phyloP scores from a whole-genome alignment of 2,113 vertebrate species.

The Rhodinocichla rosea region DNA sequence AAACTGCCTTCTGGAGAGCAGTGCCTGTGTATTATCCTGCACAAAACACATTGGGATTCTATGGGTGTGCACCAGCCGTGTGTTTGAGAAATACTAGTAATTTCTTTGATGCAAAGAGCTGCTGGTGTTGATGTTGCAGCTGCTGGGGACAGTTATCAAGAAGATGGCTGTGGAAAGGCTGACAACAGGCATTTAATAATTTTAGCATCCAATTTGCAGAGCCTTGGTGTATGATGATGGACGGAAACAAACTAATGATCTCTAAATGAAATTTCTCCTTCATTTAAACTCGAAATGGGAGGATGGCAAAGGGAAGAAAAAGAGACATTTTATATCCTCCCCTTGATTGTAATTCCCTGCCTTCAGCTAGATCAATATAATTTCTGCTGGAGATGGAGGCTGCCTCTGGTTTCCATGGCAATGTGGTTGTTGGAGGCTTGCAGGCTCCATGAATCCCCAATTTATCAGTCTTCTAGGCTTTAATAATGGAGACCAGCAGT shows the following conservation, averaged over 20 bases:
- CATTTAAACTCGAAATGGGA: conserved; percentile 13
- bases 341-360: conserved; percentile 45
- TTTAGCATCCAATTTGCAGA: conserved; percentile 16
- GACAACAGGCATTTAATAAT: conserved; percentile 30
- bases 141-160: neutral
- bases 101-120: neutral
- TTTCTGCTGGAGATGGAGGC: conserved; percentile 59
- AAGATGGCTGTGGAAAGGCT: conserved; percentile 7
- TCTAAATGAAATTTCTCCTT: conserved; percentile 48
- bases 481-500: conserved; percentile 69
- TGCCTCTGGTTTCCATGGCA: conserved; percentile 76
- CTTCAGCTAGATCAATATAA: conserved; percentile 67
- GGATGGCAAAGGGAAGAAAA: neutral
- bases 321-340: conserved; percentile 37
- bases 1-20: neutral
- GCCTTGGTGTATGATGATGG: neutral
- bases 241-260: conserved; percentile 27
- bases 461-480: conserved; percentile 73
- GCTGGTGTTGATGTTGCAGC: neutral
- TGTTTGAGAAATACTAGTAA: neutral
- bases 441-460: conserved; percentile 69
- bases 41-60: neutral
- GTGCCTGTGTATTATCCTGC: neutral
- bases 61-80: neutral
- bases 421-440: conserved; percentile 65